phyloP scores from a whole-genome alignment of 2,888 invertebrate species.

The Ectropis crepuscularia region DNA sequence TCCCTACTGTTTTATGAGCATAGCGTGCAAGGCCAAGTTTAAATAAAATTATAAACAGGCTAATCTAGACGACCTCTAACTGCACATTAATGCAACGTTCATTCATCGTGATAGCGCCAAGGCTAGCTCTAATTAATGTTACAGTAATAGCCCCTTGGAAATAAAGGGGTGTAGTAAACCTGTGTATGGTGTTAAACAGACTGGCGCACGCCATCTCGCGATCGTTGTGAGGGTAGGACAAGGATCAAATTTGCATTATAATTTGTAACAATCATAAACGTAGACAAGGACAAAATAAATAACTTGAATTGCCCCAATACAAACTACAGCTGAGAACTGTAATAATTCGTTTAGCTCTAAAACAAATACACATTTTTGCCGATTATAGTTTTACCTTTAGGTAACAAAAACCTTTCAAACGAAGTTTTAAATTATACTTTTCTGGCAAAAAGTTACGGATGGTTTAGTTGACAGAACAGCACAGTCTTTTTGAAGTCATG shows the following conservation, averaged over 20 bases:
- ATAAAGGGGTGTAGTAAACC: slow-evolving; percentile 43
- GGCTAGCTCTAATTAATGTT: slow-evolving; percentile 42
- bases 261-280: background rate
- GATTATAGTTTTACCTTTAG: too few species aligned
- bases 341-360: too few species aligned
- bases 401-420: too few species aligned
- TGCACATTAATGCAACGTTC: slow-evolving; percentile 56
- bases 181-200: slow-evolving; percentile 28
- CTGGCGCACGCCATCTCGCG: slow-evolving; percentile 7
- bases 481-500: too few species aligned
- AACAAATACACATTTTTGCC: too few species aligned
- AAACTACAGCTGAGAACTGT: too few species aligned
- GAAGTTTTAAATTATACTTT: too few species aligned
- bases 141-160: slow-evolving; percentile 40
- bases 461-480: too few species aligned
- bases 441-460: too few species aligned
- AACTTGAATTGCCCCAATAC: too few species aligned
- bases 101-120: slow-evolving; percentile 56
- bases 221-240: slow-evolving; percentile 1
- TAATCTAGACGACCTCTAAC: slow-evolving; percentile 49
- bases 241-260: slow-evolving; percentile 11
- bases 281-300: too few species aligned
- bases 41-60: slow-evolving; percentile 37
- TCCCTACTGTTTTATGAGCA: slow-evolving; percentile 19
- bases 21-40: slow-evolving; percentile 37